A percentile compares a stretch with the other conserved stretches of the same genome.
These are phyloP conservation scores for Alces alces DNA, from an alignment of 2,113 vertebrate genomes.

Conservation along the genomic window DNA sequence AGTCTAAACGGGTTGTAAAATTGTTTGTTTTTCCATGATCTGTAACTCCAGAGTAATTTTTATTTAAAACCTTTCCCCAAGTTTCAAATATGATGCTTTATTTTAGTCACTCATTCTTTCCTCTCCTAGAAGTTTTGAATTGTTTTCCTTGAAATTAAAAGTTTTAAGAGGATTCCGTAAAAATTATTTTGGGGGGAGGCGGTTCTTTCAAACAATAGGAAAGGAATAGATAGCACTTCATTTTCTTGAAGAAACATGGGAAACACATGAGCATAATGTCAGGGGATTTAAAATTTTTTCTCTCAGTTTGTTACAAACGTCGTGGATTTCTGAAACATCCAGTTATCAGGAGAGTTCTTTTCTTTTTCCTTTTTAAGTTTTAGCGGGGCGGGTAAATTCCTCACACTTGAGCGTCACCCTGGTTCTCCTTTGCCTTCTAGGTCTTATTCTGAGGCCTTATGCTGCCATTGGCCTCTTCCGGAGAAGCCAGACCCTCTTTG, in stretches of 20 bases:
- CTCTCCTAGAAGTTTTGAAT: not conserved
- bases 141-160: not conserved
- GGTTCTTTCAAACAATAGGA: not conserved
- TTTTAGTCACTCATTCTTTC: not conserved
- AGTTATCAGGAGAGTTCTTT: too few species aligned
- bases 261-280: not conserved
- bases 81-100: not conserved
- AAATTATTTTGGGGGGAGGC: not conserved
- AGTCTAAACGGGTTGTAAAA: not conserved
- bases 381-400: not conserved
- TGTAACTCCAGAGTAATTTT: not conserved
- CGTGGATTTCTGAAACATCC: not conserved
- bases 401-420: too few species aligned
- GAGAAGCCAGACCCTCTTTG: accelerated
- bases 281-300: too few species aligned
- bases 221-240: not conserved
- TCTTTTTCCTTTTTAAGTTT: accelerated
- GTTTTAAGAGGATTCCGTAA: not conserved
- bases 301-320: not conserved
- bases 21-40: not conserved
- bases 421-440: not conserved
- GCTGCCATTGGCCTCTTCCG: not conserved
- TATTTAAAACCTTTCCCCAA: not conserved
- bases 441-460: not conserved
- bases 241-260: not conserved